Conservation (phyloP, 1,140 invertebrate genomes). For the Globodera rostochiensis region DNA sequence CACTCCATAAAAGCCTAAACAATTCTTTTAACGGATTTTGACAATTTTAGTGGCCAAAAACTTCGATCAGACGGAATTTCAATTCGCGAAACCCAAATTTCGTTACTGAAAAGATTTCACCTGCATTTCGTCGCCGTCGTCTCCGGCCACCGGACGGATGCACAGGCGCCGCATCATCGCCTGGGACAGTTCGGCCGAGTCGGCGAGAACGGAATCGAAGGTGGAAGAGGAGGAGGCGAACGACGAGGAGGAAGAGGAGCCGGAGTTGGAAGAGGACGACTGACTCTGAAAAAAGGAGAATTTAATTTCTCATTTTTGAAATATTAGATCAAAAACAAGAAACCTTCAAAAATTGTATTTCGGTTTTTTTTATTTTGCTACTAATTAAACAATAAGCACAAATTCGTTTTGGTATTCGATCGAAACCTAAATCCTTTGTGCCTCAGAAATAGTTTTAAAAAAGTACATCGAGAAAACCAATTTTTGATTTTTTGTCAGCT, state of each 20-base stretch:
- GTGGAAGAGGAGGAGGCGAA: conserved; percentile 2
- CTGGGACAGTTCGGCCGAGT: not conserved
- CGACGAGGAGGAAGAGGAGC: not conserved
- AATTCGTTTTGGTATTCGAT: no score
- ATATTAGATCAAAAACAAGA: no score
- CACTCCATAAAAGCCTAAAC: conserved; percentile 11
- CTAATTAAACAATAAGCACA: no score
- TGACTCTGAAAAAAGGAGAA: not conserved
- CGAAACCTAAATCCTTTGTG: no score
- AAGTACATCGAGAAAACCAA: no score
- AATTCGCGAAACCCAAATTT: not conserved
- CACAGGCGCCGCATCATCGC: conserved; percentile 9
- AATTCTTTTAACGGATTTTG: not conserved
- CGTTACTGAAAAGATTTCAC: not conserved
- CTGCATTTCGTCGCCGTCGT: conserved; percentile 10
- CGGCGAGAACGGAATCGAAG: not conserved
- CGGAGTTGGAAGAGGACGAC: not conserved
- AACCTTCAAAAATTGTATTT: no score
- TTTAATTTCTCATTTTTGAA: no score
- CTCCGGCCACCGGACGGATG: conserved; percentile 2
- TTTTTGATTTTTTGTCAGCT: no score
- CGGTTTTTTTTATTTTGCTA: no score
- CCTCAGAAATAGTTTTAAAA: no score
- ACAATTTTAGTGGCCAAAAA: not conserved
- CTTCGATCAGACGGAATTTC: not conserved